Conservation (phyloP, 2,797 vertebrate genomes). For the Pogonophryne albipinna region DNA sequence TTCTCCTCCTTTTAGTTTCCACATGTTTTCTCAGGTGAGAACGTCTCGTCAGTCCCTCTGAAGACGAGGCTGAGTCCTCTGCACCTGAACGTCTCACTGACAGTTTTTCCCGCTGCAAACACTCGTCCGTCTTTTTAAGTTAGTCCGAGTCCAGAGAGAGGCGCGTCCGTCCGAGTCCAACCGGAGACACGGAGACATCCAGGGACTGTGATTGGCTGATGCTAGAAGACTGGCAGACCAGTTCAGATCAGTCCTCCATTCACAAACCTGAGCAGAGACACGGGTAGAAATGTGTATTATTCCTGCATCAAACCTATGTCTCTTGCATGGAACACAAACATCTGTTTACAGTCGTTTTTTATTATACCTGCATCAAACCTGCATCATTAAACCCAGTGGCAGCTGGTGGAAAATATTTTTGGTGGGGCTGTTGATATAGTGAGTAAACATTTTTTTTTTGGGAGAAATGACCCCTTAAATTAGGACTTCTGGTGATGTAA, state of each 20-base stretch:
- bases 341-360: too few relatives aligned
- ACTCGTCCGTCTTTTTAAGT: slow-evolving; percentile 51
- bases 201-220: slow-evolving; percentile 70
- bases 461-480: too few relatives aligned
- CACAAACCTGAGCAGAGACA: slow-evolving; percentile 70
- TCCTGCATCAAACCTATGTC: too few relatives aligned
- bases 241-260: slow-evolving; percentile 67
- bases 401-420: too few relatives aligned
- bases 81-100: slow-evolving; percentile 37
- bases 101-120: slow-evolving; percentile 57
- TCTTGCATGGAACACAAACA: too few relatives aligned
- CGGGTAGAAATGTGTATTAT: neutral
- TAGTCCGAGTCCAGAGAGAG: slow-evolving; percentile 66
- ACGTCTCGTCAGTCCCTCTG: slow-evolving; percentile 52
- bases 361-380: too few relatives aligned
- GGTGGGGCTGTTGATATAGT: too few relatives aligned
- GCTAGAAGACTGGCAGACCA: slow-evolving; percentile 79
- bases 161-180: slow-evolving; percentile 59
- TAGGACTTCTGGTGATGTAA: too few relatives aligned
- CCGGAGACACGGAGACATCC: slow-evolving; percentile 49
- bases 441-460: too few relatives aligned
- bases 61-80: slow-evolving; percentile 45
- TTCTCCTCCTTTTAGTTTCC: slow-evolving; percentile 18
- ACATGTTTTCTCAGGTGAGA: slow-evolving; percentile 50
- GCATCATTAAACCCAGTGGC: too few relatives aligned